Percentiles rank a stretch among this genome's conserved stretches.
phyloP scores from a whole-genome alignment of 2,797 vertebrate genomes.

The Falco peregrinus region DNA sequence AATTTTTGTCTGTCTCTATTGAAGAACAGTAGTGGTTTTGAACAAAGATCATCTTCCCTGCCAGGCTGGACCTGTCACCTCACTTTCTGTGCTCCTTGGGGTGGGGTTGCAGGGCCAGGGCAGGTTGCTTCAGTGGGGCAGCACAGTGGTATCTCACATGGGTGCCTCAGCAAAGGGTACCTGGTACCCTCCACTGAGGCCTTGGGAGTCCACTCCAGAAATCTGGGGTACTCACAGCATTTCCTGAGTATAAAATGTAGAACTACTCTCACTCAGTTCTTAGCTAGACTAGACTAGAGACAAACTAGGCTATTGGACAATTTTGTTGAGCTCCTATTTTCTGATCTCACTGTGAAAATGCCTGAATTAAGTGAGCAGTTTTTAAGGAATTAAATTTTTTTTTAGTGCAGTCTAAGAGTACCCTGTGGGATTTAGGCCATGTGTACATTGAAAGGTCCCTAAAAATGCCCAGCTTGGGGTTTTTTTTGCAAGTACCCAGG shows the following conservation, averaged over 20 bases:
- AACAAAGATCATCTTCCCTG: neutral
- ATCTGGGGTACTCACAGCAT: neutral
- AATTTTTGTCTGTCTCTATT: neutral
- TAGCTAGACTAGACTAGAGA: neutral
- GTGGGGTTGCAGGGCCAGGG: neutral
- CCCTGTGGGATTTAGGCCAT: neutral
- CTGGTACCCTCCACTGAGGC: neutral
- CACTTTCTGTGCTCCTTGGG: neutral
- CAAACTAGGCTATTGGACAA: neutral
- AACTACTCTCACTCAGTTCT: neutral
- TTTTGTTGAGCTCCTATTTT: neutral
- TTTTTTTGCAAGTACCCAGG: neutral
- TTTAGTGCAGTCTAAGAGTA: neutral
- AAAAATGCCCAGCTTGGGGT: neutral
- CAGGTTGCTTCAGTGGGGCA: neutral
- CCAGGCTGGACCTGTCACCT: neutral
- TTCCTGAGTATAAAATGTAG: neutral
- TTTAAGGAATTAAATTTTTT: neutral
- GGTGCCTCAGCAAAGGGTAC: neutral
- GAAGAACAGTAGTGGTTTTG: neutral
- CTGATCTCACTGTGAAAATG: neutral
- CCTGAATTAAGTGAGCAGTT: neutral
- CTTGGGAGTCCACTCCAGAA: neutral
- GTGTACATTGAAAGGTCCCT: neutral
- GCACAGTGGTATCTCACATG: accelerated